These are phyloP conservation scores for Oryctolagus cuniculus DNA, from an alignment of 2,113 vertebrate genomes.

Conservation along the genomic window DNA sequence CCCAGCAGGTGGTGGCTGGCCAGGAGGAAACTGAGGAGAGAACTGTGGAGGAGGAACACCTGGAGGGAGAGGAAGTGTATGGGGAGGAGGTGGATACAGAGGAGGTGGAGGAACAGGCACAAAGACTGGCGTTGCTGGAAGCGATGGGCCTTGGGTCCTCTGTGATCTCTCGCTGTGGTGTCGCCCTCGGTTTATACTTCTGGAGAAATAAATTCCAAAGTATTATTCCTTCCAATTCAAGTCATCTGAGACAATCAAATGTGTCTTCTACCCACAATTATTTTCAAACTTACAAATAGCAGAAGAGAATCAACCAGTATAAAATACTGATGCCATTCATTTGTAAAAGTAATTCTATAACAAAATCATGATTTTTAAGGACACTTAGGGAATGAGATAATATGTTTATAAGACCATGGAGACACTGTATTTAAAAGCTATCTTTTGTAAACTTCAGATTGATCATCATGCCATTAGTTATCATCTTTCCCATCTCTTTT, in stretches of 20 bases:
- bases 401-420: background rate
- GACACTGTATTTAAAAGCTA: background rate
- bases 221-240: slow-evolving; percentile 80
- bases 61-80: slow-evolving; percentile 91
- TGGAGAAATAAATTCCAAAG: slow-evolving; percentile 87
- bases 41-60: slow-evolving; percentile 91
- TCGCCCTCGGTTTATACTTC: slow-evolving; percentile 90
- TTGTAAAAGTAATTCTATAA: background rate
- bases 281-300: slow-evolving; percentile 28
- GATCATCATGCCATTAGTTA: background rate
- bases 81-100: slow-evolving; percentile 91
- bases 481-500: background rate
- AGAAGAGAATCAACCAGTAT: background rate
- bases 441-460: background rate
- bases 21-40: slow-evolving; percentile 92
- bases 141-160: slow-evolving; percentile 90
- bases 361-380: slow-evolving; percentile 35
- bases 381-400: background rate
- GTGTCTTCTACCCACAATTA: slow-evolving; percentile 34
- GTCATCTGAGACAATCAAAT: background rate
- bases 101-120: slow-evolving; percentile 91
- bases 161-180: slow-evolving; percentile 89
- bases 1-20: slow-evolving; percentile 92
- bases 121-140: slow-evolving; percentile 90
- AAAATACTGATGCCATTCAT: background rate